phyloP scores from a whole-genome alignment of 2,888 invertebrate species.

The Pantelozetes paolii region DNA sequence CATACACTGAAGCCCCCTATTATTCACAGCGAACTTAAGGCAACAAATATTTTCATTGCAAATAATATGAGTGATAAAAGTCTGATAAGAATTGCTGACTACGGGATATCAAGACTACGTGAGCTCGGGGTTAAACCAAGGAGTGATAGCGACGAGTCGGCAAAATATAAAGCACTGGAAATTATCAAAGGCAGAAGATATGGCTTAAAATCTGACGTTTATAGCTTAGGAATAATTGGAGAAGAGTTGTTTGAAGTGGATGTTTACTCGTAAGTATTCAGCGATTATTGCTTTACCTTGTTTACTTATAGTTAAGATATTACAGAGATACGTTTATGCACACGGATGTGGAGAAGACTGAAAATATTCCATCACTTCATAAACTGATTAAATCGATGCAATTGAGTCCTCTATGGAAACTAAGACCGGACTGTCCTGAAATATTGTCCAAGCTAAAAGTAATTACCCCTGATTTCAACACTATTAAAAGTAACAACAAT shows the following conservation, averaged over 20 bases:
- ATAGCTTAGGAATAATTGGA: conserved; percentile 1
- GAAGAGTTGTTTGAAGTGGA: neutral
- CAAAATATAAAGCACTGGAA: conserved; percentile 1
- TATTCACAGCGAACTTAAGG: neutral
- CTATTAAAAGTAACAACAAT: no score
- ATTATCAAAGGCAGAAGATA: neutral
- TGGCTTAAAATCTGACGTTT: neutral
- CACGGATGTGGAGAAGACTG: no score
- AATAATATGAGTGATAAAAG: neutral
- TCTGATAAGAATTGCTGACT: neutral
- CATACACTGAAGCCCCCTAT: neutral
- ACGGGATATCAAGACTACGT: neutral
- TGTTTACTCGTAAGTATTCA: neutral
- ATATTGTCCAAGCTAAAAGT: no score
- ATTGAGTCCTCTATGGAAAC: no score
- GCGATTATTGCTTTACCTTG: no score
- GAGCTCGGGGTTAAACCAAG: neutral
- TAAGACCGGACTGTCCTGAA: no score
- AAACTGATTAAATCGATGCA: no score
- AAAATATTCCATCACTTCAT: no score
- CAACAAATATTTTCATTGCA: neutral
- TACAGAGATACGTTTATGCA: no score
- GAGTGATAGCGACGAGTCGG: neutral
- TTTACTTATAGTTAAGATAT: no score
- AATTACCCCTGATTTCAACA: no score